These are phyloP conservation scores for Isotomurus palustris DNA, from an alignment of 2,888 invertebrate genomes.

Conservation along the genomic window DNA sequence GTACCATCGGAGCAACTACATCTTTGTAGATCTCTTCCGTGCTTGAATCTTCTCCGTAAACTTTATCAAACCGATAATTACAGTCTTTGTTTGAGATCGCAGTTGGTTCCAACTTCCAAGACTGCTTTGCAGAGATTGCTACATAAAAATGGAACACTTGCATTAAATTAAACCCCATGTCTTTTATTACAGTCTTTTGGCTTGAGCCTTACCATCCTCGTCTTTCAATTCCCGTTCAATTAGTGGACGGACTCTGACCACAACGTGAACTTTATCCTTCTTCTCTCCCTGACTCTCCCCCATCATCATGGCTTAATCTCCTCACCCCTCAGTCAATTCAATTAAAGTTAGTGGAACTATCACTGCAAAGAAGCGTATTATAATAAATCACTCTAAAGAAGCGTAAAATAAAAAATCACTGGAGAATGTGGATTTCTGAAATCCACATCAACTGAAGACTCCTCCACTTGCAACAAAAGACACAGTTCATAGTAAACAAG, in stretches of 20 bases:
- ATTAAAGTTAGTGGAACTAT: too few species aligned
- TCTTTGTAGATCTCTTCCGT: slow-evolving; percentile 63
- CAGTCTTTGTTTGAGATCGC: slow-evolving; percentile 24
- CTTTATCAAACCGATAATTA: slow-evolving; percentile 60
- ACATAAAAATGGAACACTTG: slow-evolving; percentile 55
- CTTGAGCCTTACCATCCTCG: slow-evolving; percentile 6
- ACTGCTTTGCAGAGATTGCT: slow-evolving; percentile 58
- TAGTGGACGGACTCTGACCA: slow-evolving; percentile 67
- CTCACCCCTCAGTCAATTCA: too few species aligned
- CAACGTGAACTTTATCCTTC: slow-evolving; percentile 71
- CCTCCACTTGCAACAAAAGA: too few species aligned
- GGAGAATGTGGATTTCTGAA: too few species aligned
- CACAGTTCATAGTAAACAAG: too few species aligned
- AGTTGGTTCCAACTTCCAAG: slow-evolving; percentile 58
- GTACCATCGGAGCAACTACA: slow-evolving; percentile 67
- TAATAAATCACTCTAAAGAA: too few species aligned
- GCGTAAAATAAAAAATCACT: too few species aligned
- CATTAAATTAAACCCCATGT: slow-evolving; percentile 29
- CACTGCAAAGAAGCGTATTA: too few species aligned
- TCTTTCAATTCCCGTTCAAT: slow-evolving; percentile 60
- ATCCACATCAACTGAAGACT: too few species aligned
- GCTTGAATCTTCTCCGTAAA: slow-evolving; percentile 60
- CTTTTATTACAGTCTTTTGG: neutral
- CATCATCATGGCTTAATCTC: too few species aligned
- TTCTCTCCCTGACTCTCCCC: too few species aligned